Conservation (phyloP, 2,888 invertebrate species). For the Campoplex nolae region DNA sequence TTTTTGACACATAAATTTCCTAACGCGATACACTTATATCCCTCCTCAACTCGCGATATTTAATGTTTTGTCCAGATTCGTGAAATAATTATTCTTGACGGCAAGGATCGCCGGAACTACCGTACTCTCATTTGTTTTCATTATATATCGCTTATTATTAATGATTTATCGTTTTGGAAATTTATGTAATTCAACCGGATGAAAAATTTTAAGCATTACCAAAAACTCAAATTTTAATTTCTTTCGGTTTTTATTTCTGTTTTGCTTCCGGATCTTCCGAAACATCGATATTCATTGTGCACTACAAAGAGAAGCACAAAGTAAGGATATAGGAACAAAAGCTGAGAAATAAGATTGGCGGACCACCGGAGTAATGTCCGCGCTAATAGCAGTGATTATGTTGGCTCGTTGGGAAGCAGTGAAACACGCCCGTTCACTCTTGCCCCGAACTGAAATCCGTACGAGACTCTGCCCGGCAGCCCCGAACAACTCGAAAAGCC, state of each 20-base stretch:
- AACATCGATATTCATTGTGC: not conserved
- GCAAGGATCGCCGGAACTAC: not conserved
- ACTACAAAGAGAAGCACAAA: not conserved
- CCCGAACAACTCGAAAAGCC: constrained; percentile 50
- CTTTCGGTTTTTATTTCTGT: not conserved
- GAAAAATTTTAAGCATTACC: not conserved
- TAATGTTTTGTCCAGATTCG: not conserved
- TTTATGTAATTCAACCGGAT: not conserved
- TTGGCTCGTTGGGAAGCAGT: constrained; percentile 80
- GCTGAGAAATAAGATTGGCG: constrained; percentile 81
- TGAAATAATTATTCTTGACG: not conserved
- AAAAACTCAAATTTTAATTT: not conserved
- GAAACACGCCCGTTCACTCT: constrained; percentile 78
- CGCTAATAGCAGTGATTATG: constrained; percentile 87
- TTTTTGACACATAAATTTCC: constrained; percentile 44
- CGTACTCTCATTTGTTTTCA: not conserved
- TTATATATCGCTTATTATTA: not conserved
- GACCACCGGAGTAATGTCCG: constrained; percentile 86
- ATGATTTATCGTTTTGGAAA: not conserved
- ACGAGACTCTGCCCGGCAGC: constrained; percentile 45
- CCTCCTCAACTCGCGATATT: not conserved
- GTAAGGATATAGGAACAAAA: constrained; percentile 76
- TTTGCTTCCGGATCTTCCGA: not conserved
- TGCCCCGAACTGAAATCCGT: constrained; percentile 68
- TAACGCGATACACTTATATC: not conserved